These are phyloP conservation scores for Coenonympha arcania DNA, from an alignment of 2,888 invertebrate genomes.

Conservation along the genomic window DNA sequence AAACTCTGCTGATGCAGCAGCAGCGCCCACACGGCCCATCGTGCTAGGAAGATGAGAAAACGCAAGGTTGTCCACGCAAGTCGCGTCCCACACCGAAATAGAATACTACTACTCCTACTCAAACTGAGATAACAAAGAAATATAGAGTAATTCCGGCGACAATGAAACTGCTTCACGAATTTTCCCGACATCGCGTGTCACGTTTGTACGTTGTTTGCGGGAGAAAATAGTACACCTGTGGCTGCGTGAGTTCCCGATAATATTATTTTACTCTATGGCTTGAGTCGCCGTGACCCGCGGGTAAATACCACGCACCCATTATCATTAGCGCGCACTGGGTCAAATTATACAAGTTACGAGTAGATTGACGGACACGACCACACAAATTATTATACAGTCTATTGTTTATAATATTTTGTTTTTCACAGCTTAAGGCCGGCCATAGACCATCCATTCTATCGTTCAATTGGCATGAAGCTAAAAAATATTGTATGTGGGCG, in stretches of 20 bases:
- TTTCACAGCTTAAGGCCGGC: background rate
- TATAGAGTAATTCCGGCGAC: background rate
- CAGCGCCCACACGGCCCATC: too few species aligned
- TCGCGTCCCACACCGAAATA: too few species aligned
- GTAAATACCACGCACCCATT: slow-evolving; percentile 2
- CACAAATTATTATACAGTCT: background rate
- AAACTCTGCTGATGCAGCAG: too few species aligned
- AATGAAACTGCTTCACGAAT: background rate
- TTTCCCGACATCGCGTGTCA: slow-evolving; percentile 2
- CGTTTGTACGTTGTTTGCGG: background rate
- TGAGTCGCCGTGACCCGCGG: background rate
- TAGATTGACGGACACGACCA: background rate
- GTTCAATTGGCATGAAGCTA: too few species aligned
- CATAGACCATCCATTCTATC: too few species aligned
- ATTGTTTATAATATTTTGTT: background rate
- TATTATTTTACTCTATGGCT: too few species aligned
- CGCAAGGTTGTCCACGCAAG: too few species aligned
- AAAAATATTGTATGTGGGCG: too few species aligned
- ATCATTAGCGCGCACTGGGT: background rate
- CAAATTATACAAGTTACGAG: too few species aligned
- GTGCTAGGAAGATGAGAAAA: too few species aligned
- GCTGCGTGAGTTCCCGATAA: too few species aligned
- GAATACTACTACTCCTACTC: too few species aligned
- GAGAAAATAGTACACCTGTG: slow-evolving; percentile 8
- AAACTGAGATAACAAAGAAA: background rate